Evolutionary conservation across 37 sponge, comb jelly and placozoan genomes (phyloP), one percentile per base, ranked within the genome.

Genomic region (Axinella damicornis): DNA sequence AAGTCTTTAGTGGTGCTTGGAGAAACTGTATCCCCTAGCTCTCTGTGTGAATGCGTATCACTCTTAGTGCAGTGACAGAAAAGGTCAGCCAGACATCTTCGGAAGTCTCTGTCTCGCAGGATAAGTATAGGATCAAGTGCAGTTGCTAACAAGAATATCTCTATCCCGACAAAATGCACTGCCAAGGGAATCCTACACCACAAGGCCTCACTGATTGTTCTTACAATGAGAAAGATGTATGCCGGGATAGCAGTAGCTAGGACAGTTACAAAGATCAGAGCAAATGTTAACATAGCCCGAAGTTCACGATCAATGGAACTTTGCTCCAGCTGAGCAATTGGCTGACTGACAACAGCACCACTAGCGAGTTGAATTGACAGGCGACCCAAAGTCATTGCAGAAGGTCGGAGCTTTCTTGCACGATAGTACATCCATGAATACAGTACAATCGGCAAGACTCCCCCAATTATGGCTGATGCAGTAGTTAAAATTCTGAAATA

Each of bases 31-130:
- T n/a, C n/a, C n/a, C n/a, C n/a, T n/a, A n/a, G n/a, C n/a, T n/a
- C n/a, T n/a, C n/a, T n/a, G n/a, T n/a, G n/a, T n/a, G n/a, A n/a
- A n/a, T n/a, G n/a, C n/a, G n/a, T n/a, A n/a, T n/a, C n/a, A n/a
- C 22, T 39, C 31, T 21, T 30, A 14, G 35, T 69, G 56, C 56
- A 22, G 5, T 67, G 25, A 38, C 66, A 65, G 27, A 78, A 78
- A 22, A 78, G 21, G 14, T 65, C n/a, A 12, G 21, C 65, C 24
- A 78, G n/a, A 36, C 79, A 78, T 4, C 16, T 15, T 34, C 69
- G 57, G 30, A 84, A 75, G 38, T 84, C 85, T 62, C 70, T 63
- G 36, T 75, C 66, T 75, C 77, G 63, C 68, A 84, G 75, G 2
- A 84, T 84, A 2, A 84, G 56, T 24, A 84, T 19, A 5, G 85